Percentiles rank a stretch among this genome's conserved stretches.
Conservation (phyloP, 2,888 invertebrate species). For the Adelphocoris suturalis region DNA sequence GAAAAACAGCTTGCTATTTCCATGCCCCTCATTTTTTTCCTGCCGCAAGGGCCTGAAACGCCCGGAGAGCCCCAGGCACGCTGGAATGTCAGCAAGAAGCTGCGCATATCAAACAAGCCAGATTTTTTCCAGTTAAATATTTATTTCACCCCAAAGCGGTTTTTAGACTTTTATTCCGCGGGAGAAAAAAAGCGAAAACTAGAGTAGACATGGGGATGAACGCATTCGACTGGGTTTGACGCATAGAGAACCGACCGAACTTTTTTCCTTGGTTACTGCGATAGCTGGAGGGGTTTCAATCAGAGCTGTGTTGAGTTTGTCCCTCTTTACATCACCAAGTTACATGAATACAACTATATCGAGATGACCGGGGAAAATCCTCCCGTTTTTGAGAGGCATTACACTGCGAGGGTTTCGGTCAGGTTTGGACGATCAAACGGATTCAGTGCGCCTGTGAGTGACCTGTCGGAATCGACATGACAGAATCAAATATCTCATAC, state of each 20-base stretch:
- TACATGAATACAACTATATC: neutral
- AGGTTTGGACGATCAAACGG: too few relatives aligned
- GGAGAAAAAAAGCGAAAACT: slow-evolving; percentile 4
- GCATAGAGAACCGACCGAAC: slow-evolving; percentile 34
- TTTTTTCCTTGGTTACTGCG: neutral
- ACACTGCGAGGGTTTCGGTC: neutral
- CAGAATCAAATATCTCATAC: too few relatives aligned
- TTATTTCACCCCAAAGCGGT: slow-evolving; percentile 32
- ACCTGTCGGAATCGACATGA: too few relatives aligned
- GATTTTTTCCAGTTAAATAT: slow-evolving; percentile 42
- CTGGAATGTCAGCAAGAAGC: slow-evolving; percentile 45
- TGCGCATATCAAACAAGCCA: slow-evolving; percentile 43
- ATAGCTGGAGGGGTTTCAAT: slow-evolving; percentile 39
- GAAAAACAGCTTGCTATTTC: slow-evolving; percentile 40
- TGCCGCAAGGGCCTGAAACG: neutral
- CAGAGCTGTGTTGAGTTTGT: slow-evolving; percentile 9
- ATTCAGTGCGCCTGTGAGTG: too few relatives aligned
- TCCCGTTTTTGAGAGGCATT: neutral
- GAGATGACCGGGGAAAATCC: neutral
- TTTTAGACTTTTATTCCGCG: slow-evolving; percentile 29
- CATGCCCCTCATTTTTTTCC: neutral
- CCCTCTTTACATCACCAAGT: neutral
- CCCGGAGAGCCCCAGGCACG: slow-evolving; percentile 7
- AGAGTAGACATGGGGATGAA: slow-evolving; percentile 30
- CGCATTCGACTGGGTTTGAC: slow-evolving; percentile 50